Evolutionary conservation across 2,888 invertebrate species (phyloP).

Genomic region (Pterobdella sp.): DNA sequence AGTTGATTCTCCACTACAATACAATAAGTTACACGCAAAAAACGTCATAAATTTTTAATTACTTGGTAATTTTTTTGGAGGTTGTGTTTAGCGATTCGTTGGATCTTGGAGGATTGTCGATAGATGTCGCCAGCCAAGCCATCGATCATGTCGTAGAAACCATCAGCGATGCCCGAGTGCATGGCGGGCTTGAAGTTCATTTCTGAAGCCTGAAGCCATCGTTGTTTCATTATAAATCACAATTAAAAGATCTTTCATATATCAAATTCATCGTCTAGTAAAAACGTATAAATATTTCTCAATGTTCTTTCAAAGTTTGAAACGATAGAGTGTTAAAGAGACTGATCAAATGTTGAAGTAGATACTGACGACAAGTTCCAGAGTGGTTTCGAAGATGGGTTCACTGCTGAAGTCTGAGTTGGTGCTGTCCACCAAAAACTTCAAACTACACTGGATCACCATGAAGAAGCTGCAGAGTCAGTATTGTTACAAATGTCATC

Average conservation of each 20-base stretch:
- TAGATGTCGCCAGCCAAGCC: constrained; percentile 72
- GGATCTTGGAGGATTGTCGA: constrained; percentile 70
- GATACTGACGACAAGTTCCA: constrained; percentile 57
- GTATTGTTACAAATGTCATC: no score
- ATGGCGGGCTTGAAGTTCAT: constrained; percentile 77
- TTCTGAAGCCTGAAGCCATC: constrained; percentile 56
- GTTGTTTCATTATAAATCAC: no score
- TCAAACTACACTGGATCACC: constrained; percentile 61
- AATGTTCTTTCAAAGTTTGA: no score
- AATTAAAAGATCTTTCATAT: no score
- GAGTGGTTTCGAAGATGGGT: constrained; percentile 74
- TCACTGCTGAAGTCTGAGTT: constrained; percentile 66
- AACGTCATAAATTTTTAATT: not conserved
- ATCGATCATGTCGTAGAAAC: constrained; percentile 69
- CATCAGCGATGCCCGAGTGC: constrained; percentile 65
- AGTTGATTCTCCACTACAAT: not conserved
- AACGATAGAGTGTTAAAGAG: no score
- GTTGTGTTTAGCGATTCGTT: constrained; percentile 60
- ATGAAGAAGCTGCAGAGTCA: constrained; percentile 60
- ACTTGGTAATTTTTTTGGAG: constrained; percentile 51
- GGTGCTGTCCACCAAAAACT: constrained; percentile 84
- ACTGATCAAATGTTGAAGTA: no score
- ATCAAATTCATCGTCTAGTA: no score
- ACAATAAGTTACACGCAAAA: not conserved
- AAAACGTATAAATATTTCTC: no score